These are phyloP conservation scores for Parochlus steinenii DNA, from an alignment of 2,888 invertebrate species.

Conservation along the genomic window DNA sequence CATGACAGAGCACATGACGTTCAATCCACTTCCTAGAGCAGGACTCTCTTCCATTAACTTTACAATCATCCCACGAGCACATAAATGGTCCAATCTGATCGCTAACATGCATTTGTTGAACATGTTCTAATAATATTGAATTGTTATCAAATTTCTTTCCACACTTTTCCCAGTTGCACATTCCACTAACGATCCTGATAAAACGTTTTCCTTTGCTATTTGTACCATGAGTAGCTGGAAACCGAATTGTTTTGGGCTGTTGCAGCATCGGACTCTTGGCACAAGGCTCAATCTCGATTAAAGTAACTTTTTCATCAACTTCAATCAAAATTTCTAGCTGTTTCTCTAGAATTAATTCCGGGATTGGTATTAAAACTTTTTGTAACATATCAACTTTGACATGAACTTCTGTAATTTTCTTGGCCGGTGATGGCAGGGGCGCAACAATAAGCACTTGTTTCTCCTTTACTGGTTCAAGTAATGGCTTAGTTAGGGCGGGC, in stretches of 20 bases:
- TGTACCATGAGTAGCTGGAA: conserved; percentile 42
- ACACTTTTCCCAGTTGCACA: conserved; percentile 74
- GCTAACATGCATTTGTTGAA: conserved; percentile 74
- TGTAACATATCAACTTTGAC: conserved; percentile 9
- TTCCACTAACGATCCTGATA: conserved; percentile 25
- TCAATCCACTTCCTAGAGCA: conserved; percentile 89
- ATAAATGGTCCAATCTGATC: conserved; percentile 74
- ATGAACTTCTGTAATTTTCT: conserved; percentile 8
- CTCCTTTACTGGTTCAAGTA: conserved; percentile 2
- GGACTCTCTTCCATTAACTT: conserved; percentile 82
- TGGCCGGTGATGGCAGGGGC: conserved; percentile 9
- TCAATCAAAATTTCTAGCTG: conserved; percentile 13
- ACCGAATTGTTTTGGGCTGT: conserved; percentile 65
- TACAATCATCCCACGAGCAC: conserved; percentile 87
- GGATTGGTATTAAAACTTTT: conserved; percentile 8
- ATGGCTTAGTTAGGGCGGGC: conserved; percentile 8
- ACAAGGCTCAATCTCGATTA: conserved; percentile 15
- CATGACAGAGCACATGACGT: conserved; percentile 78
- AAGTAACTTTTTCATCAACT: conserved; percentile 12
- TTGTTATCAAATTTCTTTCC: conserved; percentile 59
- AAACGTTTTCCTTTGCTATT: conserved; percentile 16
- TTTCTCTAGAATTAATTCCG: conserved; percentile 9
- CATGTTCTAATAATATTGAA: conserved; percentile 68
- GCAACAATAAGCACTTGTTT: conserved; percentile 8
- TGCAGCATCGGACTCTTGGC: conserved; percentile 59